phyloP scores from a whole-genome alignment of 2,888 invertebrate genomes.

The Agriopis marginaria region DNA sequence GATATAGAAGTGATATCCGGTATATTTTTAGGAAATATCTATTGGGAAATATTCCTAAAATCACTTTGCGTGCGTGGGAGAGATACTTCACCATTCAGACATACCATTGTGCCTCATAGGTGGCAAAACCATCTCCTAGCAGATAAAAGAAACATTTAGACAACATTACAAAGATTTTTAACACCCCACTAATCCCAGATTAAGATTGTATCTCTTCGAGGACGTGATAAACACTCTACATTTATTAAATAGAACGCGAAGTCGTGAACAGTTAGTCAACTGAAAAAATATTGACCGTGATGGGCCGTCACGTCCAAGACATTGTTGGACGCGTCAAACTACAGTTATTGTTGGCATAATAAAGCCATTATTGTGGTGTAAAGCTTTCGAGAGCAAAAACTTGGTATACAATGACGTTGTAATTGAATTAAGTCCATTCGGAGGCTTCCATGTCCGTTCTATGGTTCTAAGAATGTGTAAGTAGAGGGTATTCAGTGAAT shows the following conservation, averaged over 20 bases:
- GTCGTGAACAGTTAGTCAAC: conserved; percentile 72
- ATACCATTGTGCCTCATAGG: conserved; percentile 69
- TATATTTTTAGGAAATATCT: too few relatives aligned
- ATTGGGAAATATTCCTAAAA: conserved; percentile 55
- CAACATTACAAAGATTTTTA: conserved; percentile 71
- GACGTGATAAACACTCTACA: conserved; percentile 78
- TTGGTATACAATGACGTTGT: conserved; percentile 65
- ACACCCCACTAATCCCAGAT: conserved; percentile 76
- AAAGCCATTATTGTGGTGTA: conserved; percentile 70
- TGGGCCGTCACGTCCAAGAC: conserved; percentile 52
- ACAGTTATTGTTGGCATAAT: conserved; percentile 85
- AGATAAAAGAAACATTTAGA: conserved; percentile 59
- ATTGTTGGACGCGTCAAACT: conserved; percentile 59
- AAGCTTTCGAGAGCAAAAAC: conserved; percentile 72
- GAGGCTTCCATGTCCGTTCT: conserved; percentile 49
- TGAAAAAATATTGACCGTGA: conserved; percentile 64
- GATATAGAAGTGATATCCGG: conserved; percentile 53
- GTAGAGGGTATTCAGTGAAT: conserved; percentile 15
- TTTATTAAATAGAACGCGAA: conserved; percentile 65
- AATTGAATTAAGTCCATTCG: conserved; percentile 79
- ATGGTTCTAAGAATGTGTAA: conserved; percentile 37
- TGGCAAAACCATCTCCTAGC: conserved; percentile 66
- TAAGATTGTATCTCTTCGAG: conserved; percentile 79
- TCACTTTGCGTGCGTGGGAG: conserved; percentile 70
- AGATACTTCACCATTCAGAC: conserved; percentile 63